Conservation (phyloP, 2,797 vertebrate genomes). For the Oreortyx pictus region DNA sequence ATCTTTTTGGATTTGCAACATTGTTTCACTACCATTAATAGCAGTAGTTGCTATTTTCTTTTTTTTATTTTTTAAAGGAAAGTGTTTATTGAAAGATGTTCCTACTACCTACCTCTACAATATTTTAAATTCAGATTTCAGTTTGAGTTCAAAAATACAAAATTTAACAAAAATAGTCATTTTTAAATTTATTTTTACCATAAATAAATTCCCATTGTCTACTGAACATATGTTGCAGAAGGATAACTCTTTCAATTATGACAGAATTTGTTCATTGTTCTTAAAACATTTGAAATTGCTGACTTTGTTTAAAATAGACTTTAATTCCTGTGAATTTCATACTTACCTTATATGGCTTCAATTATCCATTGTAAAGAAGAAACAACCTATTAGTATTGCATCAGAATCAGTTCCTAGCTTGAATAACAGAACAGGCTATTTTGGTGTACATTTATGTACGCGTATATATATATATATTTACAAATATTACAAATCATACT, state of each 20-base stretch:
- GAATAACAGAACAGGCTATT: neutral
- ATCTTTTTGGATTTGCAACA: neutral
- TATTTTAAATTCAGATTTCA: neutral
- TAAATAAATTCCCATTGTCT: neutral
- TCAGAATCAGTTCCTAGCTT: neutral
- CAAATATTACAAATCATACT: neutral
- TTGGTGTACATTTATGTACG: neutral
- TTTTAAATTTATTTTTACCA: neutral
- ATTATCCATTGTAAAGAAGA: neutral
- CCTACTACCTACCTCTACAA: neutral
- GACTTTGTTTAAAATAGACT: neutral
- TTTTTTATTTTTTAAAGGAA: neutral
- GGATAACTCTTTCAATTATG: neutral
- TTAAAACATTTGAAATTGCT: neutral
- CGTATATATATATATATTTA: neutral
- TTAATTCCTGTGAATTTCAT: neutral
- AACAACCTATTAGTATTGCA: neutral
- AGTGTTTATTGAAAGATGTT: neutral
- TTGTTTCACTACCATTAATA: neutral
- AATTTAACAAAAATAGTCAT: neutral
- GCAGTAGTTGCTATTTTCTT: neutral
- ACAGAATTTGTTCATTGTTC: neutral
- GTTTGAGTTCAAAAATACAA: neutral
- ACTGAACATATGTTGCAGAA: neutral
- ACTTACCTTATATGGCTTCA: neutral